phyloP scores from a whole-genome alignment of 2,888 invertebrate species.

The Pseudococcus viburni region DNA sequence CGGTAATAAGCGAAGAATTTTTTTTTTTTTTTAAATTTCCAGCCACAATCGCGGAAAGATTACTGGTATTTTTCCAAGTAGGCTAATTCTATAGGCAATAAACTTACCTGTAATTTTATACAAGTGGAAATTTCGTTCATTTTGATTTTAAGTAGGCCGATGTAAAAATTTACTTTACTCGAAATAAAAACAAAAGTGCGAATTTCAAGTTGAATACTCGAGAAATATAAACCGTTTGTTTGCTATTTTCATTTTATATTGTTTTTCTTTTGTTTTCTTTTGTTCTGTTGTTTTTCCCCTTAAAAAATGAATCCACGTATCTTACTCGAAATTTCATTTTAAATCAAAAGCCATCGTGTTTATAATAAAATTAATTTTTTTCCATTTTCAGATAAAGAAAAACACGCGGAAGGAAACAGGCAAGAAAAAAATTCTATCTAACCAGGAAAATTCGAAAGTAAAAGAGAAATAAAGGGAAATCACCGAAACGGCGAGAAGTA shows the following conservation, averaged over 20 bases:
- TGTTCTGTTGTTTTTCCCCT: background rate
- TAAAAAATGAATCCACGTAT: background rate
- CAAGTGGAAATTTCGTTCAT: background rate
- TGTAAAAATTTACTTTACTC: background rate
- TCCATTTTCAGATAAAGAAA: background rate
- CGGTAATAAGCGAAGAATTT: background rate
- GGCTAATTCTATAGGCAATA: no score
- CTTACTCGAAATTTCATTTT: background rate
- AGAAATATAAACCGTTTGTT: background rate
- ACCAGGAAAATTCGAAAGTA: background rate
- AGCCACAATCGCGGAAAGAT: background rate
- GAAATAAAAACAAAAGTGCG: background rate
- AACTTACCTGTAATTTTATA: background rate
- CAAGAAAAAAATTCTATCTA: background rate
- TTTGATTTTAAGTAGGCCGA: background rate
- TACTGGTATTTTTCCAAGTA: background rate
- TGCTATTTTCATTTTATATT: background rate
- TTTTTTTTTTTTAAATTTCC: background rate
- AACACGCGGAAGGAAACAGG: background rate
- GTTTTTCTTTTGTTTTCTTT: background rate
- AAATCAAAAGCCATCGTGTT: conserved; percentile 7
- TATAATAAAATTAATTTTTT: background rate
- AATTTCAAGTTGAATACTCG: conserved; percentile 9
- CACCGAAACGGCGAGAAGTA: background rate
- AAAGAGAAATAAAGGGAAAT: conserved; percentile 1